Conservation (phyloP, 2,113 vertebrate species). For the Saimiri boliviensis region DNA sequence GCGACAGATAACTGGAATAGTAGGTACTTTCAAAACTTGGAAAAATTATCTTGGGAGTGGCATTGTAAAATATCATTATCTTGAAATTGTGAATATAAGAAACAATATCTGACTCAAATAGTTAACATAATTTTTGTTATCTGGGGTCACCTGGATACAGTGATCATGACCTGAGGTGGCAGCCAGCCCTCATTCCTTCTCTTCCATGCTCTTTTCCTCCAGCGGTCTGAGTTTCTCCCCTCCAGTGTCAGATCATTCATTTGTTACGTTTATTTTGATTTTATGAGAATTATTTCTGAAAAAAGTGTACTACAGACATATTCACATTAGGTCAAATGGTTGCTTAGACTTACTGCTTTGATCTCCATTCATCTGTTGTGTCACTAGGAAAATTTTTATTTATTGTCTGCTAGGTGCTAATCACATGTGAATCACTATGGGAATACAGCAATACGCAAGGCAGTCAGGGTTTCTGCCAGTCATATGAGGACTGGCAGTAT, state of each 20-base stretch:
- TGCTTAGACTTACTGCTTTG: background rate
- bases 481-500: background rate
- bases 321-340: background rate
- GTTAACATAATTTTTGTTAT: background rate
- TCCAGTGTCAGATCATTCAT: background rate
- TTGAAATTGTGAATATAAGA: background rate
- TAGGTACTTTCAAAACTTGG: background rate
- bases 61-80: background rate
- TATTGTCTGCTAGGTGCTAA: background rate
- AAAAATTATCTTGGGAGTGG: background rate
- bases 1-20: background rate
- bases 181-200: too few relatives aligned
- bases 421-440: background rate
- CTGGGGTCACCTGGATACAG: background rate
- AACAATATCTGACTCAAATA: background rate
- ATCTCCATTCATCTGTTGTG: background rate
- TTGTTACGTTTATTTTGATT: background rate
- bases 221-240: background rate
- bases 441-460: background rate
- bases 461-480: background rate
- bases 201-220: background rate
- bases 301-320: background rate
- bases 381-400: background rate
- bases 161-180: background rate
- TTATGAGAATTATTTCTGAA: background rate